Evolutionary conservation across 1,140 invertebrate genomes (phyloP), one percentile per base, ranked within the genome.

Genomic region (Hormaphis cornu): DNA sequence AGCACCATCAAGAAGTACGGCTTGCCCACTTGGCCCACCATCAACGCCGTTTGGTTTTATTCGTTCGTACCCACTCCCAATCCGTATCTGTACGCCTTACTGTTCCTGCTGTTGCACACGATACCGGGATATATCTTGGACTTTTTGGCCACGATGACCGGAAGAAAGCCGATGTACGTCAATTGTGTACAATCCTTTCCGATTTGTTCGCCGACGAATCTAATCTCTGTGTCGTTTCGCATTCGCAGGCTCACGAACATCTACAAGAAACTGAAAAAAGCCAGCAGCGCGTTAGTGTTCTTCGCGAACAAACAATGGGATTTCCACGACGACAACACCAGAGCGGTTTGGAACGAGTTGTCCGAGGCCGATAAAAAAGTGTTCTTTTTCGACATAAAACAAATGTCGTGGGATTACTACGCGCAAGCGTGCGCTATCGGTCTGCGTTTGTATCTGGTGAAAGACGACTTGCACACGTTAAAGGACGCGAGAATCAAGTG

Each of bases 181-280:
- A 30, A 63, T 48, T 4, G 24, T 22, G 12, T 10, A 12, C n/a
- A n/a, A n/a, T n/a, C n/a, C n/a, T n/a, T n/a, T n/a, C n/a, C n/a
- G n/a, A 40, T 44, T 35, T 22, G 20, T 52, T 52, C 8, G 48
- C 48, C 22, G 48, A 18, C 18, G 7, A 9, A 9, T 18, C 22
- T 8, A n/a, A n/a, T 52, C 8, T 9, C 7, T 9, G 7, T 18
- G 8, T n/a, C 16, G 26, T 37, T 16, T 63, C 30, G 3, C 22
- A 14, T 40, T 77, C 78, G 22, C 75, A 90, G 89, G 77, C 82
- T 91, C 80, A 80, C 84, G 40, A 83, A 84, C 73, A 83, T 89
- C 3, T 90, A 91, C 74, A 80, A 80, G 26, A 89, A 88, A 77
- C 84, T 92, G 44, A 82, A 86, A 71, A 86, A 87, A 75, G 86